Evolutionary conservation across 2,888 invertebrate species (phyloP), one percentile per base, ranked within the genome.

Genomic region (Spilosoma lubricipeda): DNA sequence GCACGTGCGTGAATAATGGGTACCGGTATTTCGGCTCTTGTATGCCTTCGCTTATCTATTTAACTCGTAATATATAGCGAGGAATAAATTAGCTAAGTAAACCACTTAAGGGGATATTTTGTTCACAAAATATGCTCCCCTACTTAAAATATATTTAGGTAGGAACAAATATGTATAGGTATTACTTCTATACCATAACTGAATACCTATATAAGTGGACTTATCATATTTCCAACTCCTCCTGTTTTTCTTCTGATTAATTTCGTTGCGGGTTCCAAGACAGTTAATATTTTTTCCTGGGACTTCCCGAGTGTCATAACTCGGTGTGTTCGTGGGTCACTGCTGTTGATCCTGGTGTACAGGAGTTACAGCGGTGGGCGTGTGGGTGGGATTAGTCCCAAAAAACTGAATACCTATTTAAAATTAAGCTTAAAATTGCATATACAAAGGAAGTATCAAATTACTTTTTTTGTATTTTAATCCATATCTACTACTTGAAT

Each of bases 1-100:
- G 91, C 95, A 95, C 95, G 95, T 95, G 95, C 92, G 92, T 90
- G 88, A 86, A 93, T 91, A 94, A 93, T 93, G 88, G 86, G 70
- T 71, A 72, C 82, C 79, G 81, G 83, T 80, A 85, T 88, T 87
- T 85, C 80, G 83, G 72, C 78, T 82, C 79, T 80, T 80, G 77
- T 82, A 79, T 82, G 73, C 81, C 87, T 87, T 87, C 76, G 80
- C 78, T 86, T 87, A 88, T 88, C 85, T 90, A 85, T 84, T 77
- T 79, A 84, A 84, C 84, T 83, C 75, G 80, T 81, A 74, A 82
- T 86, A 78, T 80, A 86, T 87, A 81, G 77, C 73, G 69, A 73
- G 72, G 78, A 79, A 81, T 83, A 77, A 78, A 82, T 82, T 79
- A 76, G 76, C 82, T 76, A 80, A 80, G 72, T 75, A 73, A 80